Percentiles rank a stretch among this genome's conserved stretches.
These are phyloP conservation scores for Scrobipalpa costella DNA, from an alignment of 2,888 invertebrate genomes.

Conservation along the genomic window DNA sequence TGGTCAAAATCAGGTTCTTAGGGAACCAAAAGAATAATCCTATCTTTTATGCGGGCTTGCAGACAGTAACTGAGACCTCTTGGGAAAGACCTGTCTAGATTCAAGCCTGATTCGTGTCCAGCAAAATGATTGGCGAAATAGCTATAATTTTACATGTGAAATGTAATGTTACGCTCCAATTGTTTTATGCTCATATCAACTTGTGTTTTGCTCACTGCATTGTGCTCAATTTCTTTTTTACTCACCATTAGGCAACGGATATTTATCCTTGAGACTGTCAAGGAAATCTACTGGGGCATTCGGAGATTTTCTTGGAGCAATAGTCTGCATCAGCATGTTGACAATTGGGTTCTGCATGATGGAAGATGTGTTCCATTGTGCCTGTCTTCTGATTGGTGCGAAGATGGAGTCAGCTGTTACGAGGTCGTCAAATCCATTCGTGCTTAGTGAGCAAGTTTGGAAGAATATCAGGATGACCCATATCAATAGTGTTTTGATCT, in stretches of 20 bases:
- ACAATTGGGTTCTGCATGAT: constrained; percentile 40
- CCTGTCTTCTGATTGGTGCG: constrained; percentile 12
- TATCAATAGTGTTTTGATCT: constrained; percentile 21
- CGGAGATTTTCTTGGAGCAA: constrained; percentile 41
- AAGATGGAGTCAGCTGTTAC: background rate
- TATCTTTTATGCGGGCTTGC: background rate
- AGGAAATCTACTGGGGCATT: constrained; percentile 42
- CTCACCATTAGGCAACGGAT: constrained; percentile 50
- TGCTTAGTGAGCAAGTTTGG: constrained; percentile 23
- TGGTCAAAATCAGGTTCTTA: background rate
- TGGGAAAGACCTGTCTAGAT: background rate
- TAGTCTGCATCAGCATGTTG: constrained; percentile 40
- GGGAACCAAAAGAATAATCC: background rate
- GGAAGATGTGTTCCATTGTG: constrained; percentile 29
- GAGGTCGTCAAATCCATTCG: constrained; percentile 17
- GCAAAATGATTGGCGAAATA: constrained; percentile 2
- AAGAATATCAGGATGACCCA: constrained; percentile 24
- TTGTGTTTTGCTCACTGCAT: background rate
- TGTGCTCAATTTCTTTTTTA: constrained; percentile 6
- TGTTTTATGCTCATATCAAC: background rate
- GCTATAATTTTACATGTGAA: background rate
- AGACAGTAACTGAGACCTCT: background rate
- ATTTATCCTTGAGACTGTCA: constrained; percentile 48
- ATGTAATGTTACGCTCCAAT: constrained; percentile 9
- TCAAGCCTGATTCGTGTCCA: background rate